These are phyloP conservation scores for Scomber japonicus DNA, from an alignment of 2,113 vertebrate genomes.

Conservation along the genomic window DNA sequence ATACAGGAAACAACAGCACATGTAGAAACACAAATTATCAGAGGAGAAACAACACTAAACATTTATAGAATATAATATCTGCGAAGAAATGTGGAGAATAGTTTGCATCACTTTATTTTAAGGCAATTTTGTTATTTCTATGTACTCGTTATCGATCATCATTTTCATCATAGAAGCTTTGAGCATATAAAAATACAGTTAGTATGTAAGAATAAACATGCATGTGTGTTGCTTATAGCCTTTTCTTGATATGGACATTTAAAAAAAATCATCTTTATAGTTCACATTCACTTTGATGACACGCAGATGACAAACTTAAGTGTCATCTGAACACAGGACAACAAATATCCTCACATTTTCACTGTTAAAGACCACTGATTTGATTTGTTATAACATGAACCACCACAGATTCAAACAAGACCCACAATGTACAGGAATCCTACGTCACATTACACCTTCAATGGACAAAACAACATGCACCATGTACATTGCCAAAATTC, in stretches of 20 bases:
- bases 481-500: not conserved
- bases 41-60: slow-evolving; percentile 34
- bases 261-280: not conserved
- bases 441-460: slow-evolving; percentile 5
- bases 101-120: slow-evolving; percentile 61
- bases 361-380: not conserved
- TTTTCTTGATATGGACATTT: slow-evolving; percentile 9
- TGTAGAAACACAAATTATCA: slow-evolving; percentile 11
- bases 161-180: slow-evolving; percentile 16
- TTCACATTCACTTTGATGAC: slow-evolving; percentile 59
- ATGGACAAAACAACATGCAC: slow-evolving; percentile 34
- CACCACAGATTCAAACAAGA: slow-evolving; percentile 5
- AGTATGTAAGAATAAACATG: slow-evolving; percentile 55
- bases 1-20: slow-evolving; percentile 18
- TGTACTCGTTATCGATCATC: not conserved
- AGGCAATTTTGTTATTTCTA: slow-evolving; percentile 56
- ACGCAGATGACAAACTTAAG: not conserved
- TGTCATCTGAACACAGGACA: slow-evolving; percentile 2
- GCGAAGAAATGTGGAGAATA: slow-evolving; percentile 14
- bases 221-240: not conserved
- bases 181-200: slow-evolving; percentile 64
- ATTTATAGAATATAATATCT: slow-evolving; percentile 30
- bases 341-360: slow-evolving; percentile 25
- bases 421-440: not conserved
- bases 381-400: not conserved